Conservation (phyloP, 2,797 vertebrate species). For the Pseudocheirus occidentalis region DNA sequence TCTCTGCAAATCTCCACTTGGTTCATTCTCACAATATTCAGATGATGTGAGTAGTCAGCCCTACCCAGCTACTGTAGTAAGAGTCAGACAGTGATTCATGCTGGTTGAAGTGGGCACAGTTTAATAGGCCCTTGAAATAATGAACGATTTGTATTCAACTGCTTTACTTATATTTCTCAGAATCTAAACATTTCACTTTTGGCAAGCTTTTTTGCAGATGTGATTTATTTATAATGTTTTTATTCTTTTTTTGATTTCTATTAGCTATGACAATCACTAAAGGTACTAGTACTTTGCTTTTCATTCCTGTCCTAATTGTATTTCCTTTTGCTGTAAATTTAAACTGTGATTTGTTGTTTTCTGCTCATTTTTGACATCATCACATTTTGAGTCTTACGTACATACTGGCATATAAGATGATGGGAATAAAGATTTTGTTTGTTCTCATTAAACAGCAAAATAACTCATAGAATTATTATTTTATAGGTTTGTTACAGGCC, state of each 20-base stretch:
- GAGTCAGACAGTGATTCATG: slow-evolving; percentile 76
- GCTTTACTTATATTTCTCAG: slow-evolving; percentile 79
- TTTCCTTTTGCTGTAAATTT: slow-evolving; percentile 73
- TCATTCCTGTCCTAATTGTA: slow-evolving; percentile 69
- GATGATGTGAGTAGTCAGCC: neutral
- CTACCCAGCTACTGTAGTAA: slow-evolving; percentile 60
- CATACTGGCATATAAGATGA: slow-evolving; percentile 43
- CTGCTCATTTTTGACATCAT: slow-evolving; percentile 68
- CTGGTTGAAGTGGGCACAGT: slow-evolving; percentile 73
- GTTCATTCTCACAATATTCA: neutral
- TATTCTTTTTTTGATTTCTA: slow-evolving; percentile 70
- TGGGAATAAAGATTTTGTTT: slow-evolving; percentile 16
- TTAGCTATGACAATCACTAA: slow-evolving; percentile 65
- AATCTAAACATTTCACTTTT: slow-evolving; percentile 75
- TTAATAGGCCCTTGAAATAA: slow-evolving; percentile 78
- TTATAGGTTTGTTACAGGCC: neutral
- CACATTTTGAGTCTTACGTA: slow-evolving; percentile 50
- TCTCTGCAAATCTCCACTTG: neutral
- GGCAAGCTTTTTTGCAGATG: slow-evolving; percentile 76
- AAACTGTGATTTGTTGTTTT: slow-evolving; percentile 70
- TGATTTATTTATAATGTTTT: slow-evolving; percentile 73
- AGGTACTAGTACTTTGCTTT: slow-evolving; percentile 42
- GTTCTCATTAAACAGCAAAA: slow-evolving; percentile 18
- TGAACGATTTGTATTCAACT: slow-evolving; percentile 81
- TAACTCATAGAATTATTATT: neutral